These are phyloP conservation scores for Sylvia borin DNA, from an alignment of 2,797 vertebrate genomes.

Conservation along the genomic window DNA sequence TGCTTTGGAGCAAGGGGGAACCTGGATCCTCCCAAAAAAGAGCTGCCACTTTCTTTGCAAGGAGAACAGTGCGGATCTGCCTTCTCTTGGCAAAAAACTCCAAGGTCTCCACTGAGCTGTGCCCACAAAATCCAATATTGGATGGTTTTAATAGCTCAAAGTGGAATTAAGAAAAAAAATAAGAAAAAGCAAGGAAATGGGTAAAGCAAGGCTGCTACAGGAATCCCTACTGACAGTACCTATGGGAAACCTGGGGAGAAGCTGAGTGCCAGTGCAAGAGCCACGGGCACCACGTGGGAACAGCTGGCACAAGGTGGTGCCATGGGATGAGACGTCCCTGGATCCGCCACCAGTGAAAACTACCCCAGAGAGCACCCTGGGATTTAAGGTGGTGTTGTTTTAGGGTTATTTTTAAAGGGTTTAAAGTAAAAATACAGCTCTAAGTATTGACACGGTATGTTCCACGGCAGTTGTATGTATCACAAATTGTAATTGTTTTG, in stretches of 20 bases:
- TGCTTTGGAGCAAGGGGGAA: background rate
- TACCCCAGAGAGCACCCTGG: background rate
- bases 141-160: rapidly evolving
- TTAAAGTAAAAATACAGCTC: background rate
- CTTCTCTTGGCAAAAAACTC: background rate
- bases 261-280: background rate
- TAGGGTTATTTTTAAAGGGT: too few relatives aligned
- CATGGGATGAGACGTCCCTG: rapidly evolving
- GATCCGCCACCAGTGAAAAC: background rate
- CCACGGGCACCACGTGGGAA: rapidly evolving
- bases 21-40: background rate
- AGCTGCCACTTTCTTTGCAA: background rate
- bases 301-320: background rate
- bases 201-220: background rate
- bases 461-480: background rate
- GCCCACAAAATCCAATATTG: background rate
- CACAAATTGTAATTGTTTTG: background rate
- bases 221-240: rapidly evolving
- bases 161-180: background rate
- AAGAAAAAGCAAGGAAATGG: background rate
- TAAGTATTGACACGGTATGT: rapidly evolving
- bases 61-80: background rate
- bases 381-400: background rate
- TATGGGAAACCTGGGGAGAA: background rate
- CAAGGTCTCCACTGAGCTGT: rapidly evolving